Percentiles rank a stretch among this genome's conserved stretches.
phyloP scores from a whole-genome alignment of 2,888 invertebrate genomes.

The Diadegma fenestrale region DNA sequence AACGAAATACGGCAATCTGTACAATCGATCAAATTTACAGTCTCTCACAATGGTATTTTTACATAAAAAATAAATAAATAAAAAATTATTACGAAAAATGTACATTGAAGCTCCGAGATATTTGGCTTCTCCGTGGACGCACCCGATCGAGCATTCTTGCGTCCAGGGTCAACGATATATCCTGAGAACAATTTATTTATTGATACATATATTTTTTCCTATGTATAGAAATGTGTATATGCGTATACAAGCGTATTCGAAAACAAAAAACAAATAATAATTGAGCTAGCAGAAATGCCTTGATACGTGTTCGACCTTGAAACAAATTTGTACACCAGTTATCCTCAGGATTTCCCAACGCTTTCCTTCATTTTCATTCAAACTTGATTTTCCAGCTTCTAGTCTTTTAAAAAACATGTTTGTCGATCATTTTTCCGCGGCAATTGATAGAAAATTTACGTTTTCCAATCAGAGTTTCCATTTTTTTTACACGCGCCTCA shows the following conservation, averaged over 20 bases:
- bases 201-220: slow-evolving; percentile 67
- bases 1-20: slow-evolving; percentile 40
- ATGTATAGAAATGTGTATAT: slow-evolving; percentile 64
- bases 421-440: slow-evolving; percentile 24
- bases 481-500: background rate
- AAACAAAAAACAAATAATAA: slow-evolving; percentile 42
- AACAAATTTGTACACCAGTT: slow-evolving; percentile 40
- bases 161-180: slow-evolving; percentile 53
- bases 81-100: slow-evolving; percentile 39
- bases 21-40: slow-evolving; percentile 51
- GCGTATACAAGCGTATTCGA: slow-evolving; percentile 47
- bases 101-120: slow-evolving; percentile 57
- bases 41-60: slow-evolving; percentile 59
- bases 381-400: background rate
- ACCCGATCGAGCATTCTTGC: slow-evolving; percentile 31
- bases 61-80: slow-evolving; percentile 45
- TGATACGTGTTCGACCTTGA: slow-evolving; percentile 21
- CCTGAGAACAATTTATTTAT: slow-evolving; percentile 65
- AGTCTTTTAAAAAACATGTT: slow-evolving; percentile 44
- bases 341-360: slow-evolving; percentile 15
- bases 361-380: too few species aligned
- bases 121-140: slow-evolving; percentile 18
- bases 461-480: slow-evolving; percentile 20
- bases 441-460: slow-evolving; percentile 38
- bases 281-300: slow-evolving; percentile 44